Evolutionary conservation across 2,113 vertebrate genomes (phyloP).

Genomic region (Anolis sagrei): DNA sequence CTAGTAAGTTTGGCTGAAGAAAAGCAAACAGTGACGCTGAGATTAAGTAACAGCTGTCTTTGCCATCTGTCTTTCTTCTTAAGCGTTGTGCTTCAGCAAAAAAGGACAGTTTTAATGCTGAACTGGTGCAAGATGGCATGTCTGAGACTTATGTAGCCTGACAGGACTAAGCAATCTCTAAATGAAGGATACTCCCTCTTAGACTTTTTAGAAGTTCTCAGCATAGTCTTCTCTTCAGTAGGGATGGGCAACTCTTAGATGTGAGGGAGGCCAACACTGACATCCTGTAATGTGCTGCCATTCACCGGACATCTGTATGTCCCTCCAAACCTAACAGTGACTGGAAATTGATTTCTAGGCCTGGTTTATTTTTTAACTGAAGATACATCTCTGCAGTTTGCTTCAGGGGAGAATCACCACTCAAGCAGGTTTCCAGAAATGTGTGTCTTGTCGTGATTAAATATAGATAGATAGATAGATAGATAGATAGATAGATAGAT

Average conservation of each 20-base stretch:
- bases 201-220: background rate
- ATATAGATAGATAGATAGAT: no score
- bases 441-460: no score
- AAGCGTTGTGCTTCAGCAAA: conserved; percentile 10
- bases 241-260: background rate
- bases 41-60: conserved; percentile 5
- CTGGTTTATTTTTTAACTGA: background rate
- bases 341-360: background rate
- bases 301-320: no score
- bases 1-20: background rate
- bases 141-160: background rate
- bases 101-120: background rate
- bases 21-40: background rate
- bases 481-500: no score
- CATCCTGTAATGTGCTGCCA: no score
- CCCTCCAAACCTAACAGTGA: background rate
- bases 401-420: no score
- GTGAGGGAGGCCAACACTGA: background rate
- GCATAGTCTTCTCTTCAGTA: background rate
- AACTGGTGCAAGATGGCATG: background rate
- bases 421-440: no score
- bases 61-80: conserved; percentile 5
- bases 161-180: background rate
- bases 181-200: background rate
- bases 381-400: no score